Percentiles rank a stretch among this genome's conserved stretches.
Evolutionary conservation across 2,113 vertebrate genomes (phyloP).

Genomic region (Panthera leo): DNA sequence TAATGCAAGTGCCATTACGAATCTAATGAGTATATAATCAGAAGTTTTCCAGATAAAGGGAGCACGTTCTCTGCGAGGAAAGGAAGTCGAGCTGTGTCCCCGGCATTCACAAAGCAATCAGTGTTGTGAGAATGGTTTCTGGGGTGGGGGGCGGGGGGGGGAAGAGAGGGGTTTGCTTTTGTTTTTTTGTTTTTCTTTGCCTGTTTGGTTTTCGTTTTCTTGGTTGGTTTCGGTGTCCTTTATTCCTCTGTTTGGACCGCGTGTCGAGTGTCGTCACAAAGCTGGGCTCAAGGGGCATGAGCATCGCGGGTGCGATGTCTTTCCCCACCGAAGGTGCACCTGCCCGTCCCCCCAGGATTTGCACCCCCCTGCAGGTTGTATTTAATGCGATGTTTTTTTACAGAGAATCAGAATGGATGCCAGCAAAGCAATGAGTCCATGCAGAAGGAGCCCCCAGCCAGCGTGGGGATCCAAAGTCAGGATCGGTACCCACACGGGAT

Average conservation of each 20-base stretch:
- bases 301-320: background rate
- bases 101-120: slow-evolving; percentile 67
- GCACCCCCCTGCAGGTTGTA: too few species aligned
- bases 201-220: background rate
- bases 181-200: background rate
- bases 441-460: background rate
- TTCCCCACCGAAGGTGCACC: background rate
- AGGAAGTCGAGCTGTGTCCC: slow-evolving; percentile 61
- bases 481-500: accelerated
- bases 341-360: too few species aligned
- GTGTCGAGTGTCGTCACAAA: too few species aligned
- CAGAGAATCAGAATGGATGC: background rate
- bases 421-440: too few species aligned
- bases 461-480: too few species aligned
- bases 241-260: background rate
- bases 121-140: slow-evolving; percentile 41
- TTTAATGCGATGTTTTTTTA: background rate
- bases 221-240: background rate
- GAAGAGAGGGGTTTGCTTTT: background rate
- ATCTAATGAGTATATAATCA: slow-evolving; percentile 75
- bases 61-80: background rate
- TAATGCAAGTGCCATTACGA: slow-evolving; percentile 67
- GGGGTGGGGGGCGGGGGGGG: background rate
- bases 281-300: background rate
- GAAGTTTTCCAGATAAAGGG: slow-evolving; percentile 73